These are phyloP conservation scores for Drosophila mayaguana DNA, from an alignment of 2,888 invertebrate genomes.

Conservation along the genomic window DNA sequence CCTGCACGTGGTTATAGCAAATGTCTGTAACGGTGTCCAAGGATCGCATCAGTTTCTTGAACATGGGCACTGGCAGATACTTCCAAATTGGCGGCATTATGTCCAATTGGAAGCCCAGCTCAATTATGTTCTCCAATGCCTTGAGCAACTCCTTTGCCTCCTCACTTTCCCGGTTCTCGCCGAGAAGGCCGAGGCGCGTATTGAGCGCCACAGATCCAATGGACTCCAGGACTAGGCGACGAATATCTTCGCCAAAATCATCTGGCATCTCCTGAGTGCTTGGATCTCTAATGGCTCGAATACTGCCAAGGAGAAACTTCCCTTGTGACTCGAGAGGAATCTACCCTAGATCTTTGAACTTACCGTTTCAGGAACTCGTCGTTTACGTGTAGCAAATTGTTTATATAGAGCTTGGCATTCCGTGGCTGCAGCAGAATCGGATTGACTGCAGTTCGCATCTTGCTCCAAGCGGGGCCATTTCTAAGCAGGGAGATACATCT, in stretches of 20 bases:
- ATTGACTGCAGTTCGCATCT: conserved; percentile 89
- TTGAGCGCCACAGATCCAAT: conserved; percentile 85
- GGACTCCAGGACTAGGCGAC: conserved; percentile 87
- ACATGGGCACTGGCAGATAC: conserved; percentile 74
- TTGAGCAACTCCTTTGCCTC: conserved; percentile 60
- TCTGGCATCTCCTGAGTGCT: conserved; percentile 83
- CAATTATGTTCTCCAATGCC: conserved; percentile 53
- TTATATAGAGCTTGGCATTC: conserved; percentile 86
- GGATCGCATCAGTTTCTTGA: conserved; percentile 63
- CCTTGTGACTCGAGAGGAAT: neutral
- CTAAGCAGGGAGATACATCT: conserved; percentile 72
- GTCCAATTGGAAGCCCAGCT: conserved; percentile 72
- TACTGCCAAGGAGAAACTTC: conserved; percentile 70
- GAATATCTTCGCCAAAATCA: conserved; percentile 86
- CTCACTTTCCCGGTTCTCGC: conserved; percentile 58
- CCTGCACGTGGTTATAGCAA: conserved; percentile 81
- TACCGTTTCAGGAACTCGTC: conserved; percentile 83
- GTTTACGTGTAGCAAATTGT: conserved; percentile 86
- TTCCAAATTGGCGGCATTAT: conserved; percentile 81
- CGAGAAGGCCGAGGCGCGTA: conserved; percentile 78
- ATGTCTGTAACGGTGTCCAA: conserved; percentile 75
- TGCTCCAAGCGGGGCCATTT: conserved; percentile 89
- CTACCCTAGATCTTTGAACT: neutral
- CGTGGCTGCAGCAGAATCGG: conserved; percentile 89
- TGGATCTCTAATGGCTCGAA: conserved; percentile 78